phyloP scores from a whole-genome alignment of 2,797 vertebrate species.

The Yasuhikotakia modesta region DNA sequence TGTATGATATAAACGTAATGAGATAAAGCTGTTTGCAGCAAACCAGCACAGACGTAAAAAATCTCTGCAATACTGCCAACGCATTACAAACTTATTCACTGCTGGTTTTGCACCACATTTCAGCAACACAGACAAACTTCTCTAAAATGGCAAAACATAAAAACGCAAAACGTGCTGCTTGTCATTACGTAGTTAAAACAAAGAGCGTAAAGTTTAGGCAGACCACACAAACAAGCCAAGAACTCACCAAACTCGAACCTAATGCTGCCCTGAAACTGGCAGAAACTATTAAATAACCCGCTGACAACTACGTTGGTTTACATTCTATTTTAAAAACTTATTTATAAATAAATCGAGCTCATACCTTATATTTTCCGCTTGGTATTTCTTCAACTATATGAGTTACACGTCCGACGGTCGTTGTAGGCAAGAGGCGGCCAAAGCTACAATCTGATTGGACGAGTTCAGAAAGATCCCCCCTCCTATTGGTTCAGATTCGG shows the following conservation, averaged over 20 bases:
- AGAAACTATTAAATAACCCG: too few relatives aligned
- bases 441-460: conserved; percentile 59
- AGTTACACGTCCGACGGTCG: conserved; percentile 51
- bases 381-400: conserved; percentile 46
- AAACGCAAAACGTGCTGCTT: conserved; percentile 1
- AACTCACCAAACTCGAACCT: background rate
- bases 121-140: background rate
- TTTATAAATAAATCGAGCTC: conserved; percentile 2
- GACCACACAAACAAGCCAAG: conserved; percentile 21
- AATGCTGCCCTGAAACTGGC: background rate
- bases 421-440: conserved; percentile 36
- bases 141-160: background rate
- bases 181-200: conserved; percentile 19
- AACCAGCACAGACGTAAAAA: background rate
- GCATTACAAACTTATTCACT: background rate
- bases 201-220: conserved; percentile 41
- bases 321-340: too few relatives aligned
- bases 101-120: background rate
- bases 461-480: background rate
- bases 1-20: background rate
- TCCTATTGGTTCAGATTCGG: conserved; percentile 44
- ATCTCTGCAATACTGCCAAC: conserved; percentile 25
- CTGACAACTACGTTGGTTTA: too few relatives aligned
- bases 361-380: conserved; percentile 54
- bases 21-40: background rate